These are phyloP conservation scores for Metacarcinus magister DNA, from an alignment of 2,888 invertebrate genomes.

Conservation along the genomic window DNA sequence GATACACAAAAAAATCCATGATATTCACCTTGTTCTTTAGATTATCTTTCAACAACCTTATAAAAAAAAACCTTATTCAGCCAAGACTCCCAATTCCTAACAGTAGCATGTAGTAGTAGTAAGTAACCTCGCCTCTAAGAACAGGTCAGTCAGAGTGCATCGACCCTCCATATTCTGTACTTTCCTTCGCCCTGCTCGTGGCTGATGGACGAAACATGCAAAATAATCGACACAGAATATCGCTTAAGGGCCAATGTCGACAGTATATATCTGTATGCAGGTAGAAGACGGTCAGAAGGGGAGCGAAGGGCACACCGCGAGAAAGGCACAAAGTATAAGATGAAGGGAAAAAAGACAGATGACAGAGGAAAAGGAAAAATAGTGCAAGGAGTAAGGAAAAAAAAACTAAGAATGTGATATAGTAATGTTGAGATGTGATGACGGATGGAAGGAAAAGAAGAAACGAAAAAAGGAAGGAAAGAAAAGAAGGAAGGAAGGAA, in stretches of 20 bases:
- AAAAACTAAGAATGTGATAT: background rate
- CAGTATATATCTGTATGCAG: background rate
- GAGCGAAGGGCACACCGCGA: background rate
- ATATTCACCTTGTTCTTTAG: too few relatives aligned
- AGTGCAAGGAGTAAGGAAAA: background rate
- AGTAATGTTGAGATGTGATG: background rate
- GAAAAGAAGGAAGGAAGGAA: background rate
- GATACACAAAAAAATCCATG: too few relatives aligned
- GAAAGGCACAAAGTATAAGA: background rate
- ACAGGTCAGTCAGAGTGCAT: too few relatives aligned
- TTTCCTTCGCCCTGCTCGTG: background rate
- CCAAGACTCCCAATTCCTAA: background rate
- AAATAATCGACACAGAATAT: background rate
- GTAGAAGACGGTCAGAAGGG: background rate
- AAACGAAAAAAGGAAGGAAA: background rate
- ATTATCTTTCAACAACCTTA: too few relatives aligned
- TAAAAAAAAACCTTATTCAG: background rate
- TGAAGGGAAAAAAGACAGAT: background rate
- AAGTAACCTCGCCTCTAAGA: background rate
- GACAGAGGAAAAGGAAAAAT: background rate
- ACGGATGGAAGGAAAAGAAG: background rate
- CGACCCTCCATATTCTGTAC: background rate
- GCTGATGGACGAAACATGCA: conserved; percentile 36
- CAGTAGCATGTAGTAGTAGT: background rate
- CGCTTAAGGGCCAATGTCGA: background rate